These are phyloP conservation scores for Sisyra nigra DNA, from an alignment of 2,888 invertebrate species.

Conservation along the genomic window DNA sequence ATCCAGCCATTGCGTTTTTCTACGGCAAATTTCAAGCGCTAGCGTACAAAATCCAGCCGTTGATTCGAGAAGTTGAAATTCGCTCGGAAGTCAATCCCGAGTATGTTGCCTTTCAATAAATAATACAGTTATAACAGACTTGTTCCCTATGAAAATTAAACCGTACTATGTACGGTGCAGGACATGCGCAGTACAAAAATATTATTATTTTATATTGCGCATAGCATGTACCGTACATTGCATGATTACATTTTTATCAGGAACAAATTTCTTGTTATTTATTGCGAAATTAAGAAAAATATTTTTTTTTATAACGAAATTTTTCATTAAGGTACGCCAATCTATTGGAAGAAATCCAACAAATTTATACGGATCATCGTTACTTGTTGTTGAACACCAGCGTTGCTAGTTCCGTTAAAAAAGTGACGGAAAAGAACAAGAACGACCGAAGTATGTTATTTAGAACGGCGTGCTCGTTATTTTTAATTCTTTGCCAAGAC, in stretches of 20 bases:
- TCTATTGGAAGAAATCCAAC: conserved; percentile 63
- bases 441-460: conserved; percentile 72
- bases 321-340: conserved; percentile 40
- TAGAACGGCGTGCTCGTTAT: conserved; percentile 74
- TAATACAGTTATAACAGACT: background rate
- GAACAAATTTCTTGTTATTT: no score
- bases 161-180: background rate
- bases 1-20: conserved; percentile 66
- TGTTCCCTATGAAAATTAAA: background rate
- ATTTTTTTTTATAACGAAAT: no score
- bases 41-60: conserved; percentile 65
- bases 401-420: conserved; percentile 48
- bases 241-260: no score
- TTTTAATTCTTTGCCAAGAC: conserved; percentile 88
- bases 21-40: conserved; percentile 93
- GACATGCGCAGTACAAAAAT: background rate
- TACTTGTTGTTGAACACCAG: conserved; percentile 47
- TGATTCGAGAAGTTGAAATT: conserved; percentile 70
- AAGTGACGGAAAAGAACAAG: conserved; percentile 43
- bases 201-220: no score
- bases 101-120: conserved; percentile 30
- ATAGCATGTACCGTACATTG: no score
- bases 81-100: conserved; percentile 56
- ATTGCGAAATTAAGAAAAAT: no score
- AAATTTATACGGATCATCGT: conserved; percentile 64